These are phyloP conservation scores for Carollia perspicillata DNA, from an alignment of 2,113 vertebrate species.

Conservation along the genomic window DNA sequence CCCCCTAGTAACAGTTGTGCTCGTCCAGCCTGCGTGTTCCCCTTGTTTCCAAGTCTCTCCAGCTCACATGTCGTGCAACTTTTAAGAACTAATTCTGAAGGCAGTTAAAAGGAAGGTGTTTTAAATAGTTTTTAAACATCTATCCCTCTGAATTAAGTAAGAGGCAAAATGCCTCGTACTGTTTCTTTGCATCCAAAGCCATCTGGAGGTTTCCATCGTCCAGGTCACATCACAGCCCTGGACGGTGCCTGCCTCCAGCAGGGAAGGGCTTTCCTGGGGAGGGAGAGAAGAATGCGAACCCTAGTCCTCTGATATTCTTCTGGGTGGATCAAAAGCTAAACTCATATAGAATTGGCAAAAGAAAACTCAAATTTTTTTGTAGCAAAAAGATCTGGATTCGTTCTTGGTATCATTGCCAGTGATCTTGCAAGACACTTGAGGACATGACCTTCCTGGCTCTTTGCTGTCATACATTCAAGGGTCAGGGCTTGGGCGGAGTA, in stretches of 20 bases:
- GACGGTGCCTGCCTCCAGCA: neutral
- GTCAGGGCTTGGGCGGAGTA: conserved; percentile 18
- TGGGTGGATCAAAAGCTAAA: conserved; percentile 61
- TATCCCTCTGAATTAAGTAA: neutral
- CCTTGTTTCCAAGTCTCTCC: neutral
- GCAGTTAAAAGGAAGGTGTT: neutral
- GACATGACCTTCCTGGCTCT: neutral
- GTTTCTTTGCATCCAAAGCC: neutral
- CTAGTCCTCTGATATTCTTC: neutral
- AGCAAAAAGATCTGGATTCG: neutral
- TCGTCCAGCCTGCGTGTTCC: neutral
- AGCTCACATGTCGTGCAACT: neutral
- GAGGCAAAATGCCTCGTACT: neutral
- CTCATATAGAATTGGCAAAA: conserved; percentile 36
- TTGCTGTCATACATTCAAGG: neutral
- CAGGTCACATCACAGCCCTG: neutral
- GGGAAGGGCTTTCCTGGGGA: conserved; percentile 1
- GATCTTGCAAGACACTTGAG: neutral
- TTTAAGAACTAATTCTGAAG: conserved; percentile 6
- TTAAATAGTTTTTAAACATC: neutral
- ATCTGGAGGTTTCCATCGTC: neutral
- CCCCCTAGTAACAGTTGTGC: neutral
- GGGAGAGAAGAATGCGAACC: neutral
- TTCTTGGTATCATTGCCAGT: neutral
- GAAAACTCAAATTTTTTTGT: conserved; percentile 43